Conservation (phyloP, 2,797 vertebrate genomes). For the Coregonus ussuriensis region DNA sequence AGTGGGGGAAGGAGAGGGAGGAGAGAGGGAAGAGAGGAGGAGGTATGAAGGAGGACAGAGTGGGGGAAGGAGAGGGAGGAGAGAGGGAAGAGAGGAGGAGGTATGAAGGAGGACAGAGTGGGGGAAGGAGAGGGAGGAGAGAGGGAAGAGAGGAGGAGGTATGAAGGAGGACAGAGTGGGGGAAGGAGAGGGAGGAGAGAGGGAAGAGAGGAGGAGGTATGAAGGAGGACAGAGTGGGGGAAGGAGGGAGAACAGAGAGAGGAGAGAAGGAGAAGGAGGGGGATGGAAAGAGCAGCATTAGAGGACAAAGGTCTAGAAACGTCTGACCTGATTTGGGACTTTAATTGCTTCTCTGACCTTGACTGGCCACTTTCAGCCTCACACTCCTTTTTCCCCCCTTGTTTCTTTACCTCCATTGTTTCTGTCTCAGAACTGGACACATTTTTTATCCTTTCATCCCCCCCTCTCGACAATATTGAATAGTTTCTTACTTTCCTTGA, state of each 20-base stretch:
- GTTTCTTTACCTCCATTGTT: background rate
- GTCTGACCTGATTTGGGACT: slow-evolving; percentile 29
- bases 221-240: background rate
- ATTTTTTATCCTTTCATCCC: background rate
- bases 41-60: no score
- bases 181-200: no score
- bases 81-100: slow-evolving; percentile 19
- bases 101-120: slow-evolving; percentile 6
- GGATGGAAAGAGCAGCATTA: background rate
- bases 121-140: background rate
- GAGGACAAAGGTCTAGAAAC: background rate
- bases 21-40: no score
- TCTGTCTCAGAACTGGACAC: background rate
- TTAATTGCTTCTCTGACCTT: slow-evolving; percentile 44
- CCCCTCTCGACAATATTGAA: background rate
- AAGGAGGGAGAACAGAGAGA: background rate
- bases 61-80: no score
- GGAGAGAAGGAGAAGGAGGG: background rate
- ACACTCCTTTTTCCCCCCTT: slow-evolving; percentile 2
- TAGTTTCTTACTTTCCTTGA: background rate
- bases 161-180: background rate
- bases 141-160: background rate
- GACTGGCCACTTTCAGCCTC: slow-evolving; percentile 35
- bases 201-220: background rate
- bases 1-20: no score